Evolutionary conservation across 30 jellyfish, hydroid and myxozoan species (phyloP), one percentile per base, ranked within the genome.

Genomic region (Clytia hemisphaerica): DNA sequence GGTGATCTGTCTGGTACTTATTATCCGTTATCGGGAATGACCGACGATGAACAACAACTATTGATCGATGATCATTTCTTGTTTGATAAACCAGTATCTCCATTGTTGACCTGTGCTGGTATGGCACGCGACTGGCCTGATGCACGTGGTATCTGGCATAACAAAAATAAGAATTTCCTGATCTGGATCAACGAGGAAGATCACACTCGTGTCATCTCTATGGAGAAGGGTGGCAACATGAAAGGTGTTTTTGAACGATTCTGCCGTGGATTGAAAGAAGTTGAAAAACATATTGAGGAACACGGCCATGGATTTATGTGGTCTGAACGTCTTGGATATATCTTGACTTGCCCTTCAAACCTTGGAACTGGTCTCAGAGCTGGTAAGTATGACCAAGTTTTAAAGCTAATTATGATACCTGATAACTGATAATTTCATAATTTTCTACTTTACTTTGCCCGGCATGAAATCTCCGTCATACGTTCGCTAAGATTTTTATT

Each of bases 301-400:
- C 42, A 62, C 5, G 89, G 89, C 1, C 83, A 26, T 28, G 73
- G 67, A 7, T 76, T 61, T 45, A 76, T 76, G 89, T 76, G 89
- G 89, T 34, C 50, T 34, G 35, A 76, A 49, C 89, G 63, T 63
- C 82, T 76, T 27, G 89, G 89, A 0, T 76, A 61, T 82, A 60
- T 76, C 62, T 48, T 76, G 6, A 76, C 89, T 6, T 76, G 89
- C 47, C 89, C 89, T 38, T 76, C 89, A 3, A 76, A 76, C 34
- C 75, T 76, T 29, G 89, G 89, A 36, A 76, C 89, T 76, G 95
- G 95, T 27, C 74, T 83, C 37, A 76, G 92, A 68, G 95, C 95
- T 3, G 89, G 70, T 57, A 7, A 33, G 0, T 21, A 9, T 21
- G 26, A 0, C 19, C 5, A 5, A 57, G 25, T 57, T n/a, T 57